phyloP scores from a whole-genome alignment of 2,888 invertebrate species.

The Argyresthia albistria region DNA sequence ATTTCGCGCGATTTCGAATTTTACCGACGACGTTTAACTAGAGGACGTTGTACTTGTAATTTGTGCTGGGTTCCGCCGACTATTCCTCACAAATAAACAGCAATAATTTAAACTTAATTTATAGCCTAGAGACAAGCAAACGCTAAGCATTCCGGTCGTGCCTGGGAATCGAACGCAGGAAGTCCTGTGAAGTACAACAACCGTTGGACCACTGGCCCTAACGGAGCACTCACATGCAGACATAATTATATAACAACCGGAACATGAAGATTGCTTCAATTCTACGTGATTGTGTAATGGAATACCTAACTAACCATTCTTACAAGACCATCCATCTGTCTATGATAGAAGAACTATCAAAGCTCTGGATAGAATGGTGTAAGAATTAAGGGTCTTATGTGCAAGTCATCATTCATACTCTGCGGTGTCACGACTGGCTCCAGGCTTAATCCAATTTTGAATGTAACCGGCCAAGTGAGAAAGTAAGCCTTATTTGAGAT shows the following conservation, averaged over 20 bases:
- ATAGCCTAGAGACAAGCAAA: neutral
- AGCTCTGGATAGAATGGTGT: conserved; percentile 21
- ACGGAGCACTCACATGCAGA: conserved; percentile 31
- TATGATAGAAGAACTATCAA: conserved; percentile 8
- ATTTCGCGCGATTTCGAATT: no score
- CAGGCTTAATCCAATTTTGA: conserved; percentile 63
- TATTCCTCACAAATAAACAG: no score
- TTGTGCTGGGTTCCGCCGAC: no score
- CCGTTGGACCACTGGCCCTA: conserved; percentile 42
- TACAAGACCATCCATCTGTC: neutral
- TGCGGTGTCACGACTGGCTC: conserved; percentile 59
- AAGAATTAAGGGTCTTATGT: conserved; percentile 17
- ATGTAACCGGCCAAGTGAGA: conserved; percentile 40
- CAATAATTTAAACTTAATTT: no score
- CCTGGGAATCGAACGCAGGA: conserved; percentile 53
- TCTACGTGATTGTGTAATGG: conserved; percentile 42
- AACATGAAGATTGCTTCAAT: conserved; percentile 59
- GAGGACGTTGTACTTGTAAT: no score
- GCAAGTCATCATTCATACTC: conserved; percentile 63
- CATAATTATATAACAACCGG: conserved; percentile 38
- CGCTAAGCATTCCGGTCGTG: conserved; percentile 31
- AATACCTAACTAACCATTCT: conserved; percentile 15
- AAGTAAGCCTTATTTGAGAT: conserved; percentile 3
- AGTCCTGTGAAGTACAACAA: conserved; percentile 33
- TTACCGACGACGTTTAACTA: no score